These are phyloP conservation scores for Mormyrus proboscirostris DNA, from an alignment of 2,797 vertebrate genomes.

Conservation along the genomic window DNA sequence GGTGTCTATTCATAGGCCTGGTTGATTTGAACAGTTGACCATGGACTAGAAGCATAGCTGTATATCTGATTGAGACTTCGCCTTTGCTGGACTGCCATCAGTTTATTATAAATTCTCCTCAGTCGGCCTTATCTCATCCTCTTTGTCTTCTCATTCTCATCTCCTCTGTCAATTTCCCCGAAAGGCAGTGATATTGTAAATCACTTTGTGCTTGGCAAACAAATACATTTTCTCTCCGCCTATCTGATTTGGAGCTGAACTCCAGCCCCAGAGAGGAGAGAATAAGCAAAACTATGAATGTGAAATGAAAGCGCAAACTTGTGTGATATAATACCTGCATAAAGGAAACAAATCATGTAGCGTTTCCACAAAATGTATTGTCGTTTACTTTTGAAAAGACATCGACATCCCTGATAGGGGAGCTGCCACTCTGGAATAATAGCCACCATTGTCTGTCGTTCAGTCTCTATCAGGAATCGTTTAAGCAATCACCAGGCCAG, in stretches of 20 bases:
- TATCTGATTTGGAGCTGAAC: slow-evolving; percentile 26
- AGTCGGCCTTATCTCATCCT: slow-evolving; percentile 19
- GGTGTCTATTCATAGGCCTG: slow-evolving; percentile 6
- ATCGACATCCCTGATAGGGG: slow-evolving; percentile 24
- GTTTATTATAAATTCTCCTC: slow-evolving; percentile 28
- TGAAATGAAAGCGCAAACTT: slow-evolving; percentile 18
- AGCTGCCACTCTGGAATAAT: slow-evolving; percentile 14
- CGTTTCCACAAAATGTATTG: slow-evolving; percentile 26
- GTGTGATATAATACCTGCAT: slow-evolving; percentile 6
- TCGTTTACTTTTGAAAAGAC: slow-evolving; percentile 29
- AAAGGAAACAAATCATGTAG: slow-evolving; percentile 2
- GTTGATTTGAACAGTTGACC: slow-evolving; percentile 8
- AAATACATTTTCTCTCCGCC: slow-evolving; percentile 22
- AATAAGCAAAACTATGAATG: slow-evolving; percentile 25
- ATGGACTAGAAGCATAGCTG: slow-evolving; percentile 12
- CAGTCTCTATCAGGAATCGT: slow-evolving; percentile 14
- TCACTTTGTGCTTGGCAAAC: slow-evolving; percentile 27
- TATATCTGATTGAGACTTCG: slow-evolving; percentile 29
- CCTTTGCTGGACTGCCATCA: slow-evolving; percentile 22
- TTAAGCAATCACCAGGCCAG: slow-evolving; percentile 6
- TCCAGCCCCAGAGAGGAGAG: slow-evolving; percentile 13
- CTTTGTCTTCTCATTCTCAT: slow-evolving; percentile 27
- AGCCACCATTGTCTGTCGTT: neutral
- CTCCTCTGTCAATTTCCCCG: slow-evolving; percentile 20
- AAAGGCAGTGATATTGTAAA: slow-evolving; percentile 32